phyloP scores from a whole-genome alignment of 1,140 invertebrate species.

The Camponotus pennsylvanicus region DNA sequence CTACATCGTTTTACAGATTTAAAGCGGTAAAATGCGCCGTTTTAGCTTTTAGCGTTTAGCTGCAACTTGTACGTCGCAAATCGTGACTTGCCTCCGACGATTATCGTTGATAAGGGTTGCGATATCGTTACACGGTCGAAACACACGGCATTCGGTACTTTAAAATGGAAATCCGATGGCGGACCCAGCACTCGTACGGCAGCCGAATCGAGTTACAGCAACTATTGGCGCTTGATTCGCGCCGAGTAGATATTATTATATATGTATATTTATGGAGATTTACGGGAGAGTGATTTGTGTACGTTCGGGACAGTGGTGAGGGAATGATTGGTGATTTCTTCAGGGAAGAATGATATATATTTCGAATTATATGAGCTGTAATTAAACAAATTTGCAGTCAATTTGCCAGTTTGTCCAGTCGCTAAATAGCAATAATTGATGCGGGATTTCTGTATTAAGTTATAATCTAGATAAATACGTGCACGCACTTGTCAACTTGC shows the following conservation, averaged over 20 bases:
- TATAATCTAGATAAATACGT: slow-evolving; percentile 10
- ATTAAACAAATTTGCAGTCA: too few species aligned
- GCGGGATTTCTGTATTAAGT: not conserved
- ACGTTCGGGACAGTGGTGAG: not conserved
- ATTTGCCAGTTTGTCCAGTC: too few species aligned
- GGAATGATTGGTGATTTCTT: not conserved
- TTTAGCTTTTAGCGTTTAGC: not conserved
- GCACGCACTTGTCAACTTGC: too few species aligned
- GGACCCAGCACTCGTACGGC: slow-evolving; percentile 18
- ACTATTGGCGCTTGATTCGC: slow-evolving; percentile 51
- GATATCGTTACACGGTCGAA: slow-evolving; percentile 42
- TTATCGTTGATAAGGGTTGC: slow-evolving; percentile 47
- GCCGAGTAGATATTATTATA: slow-evolving; percentile 48
- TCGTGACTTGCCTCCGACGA: slow-evolving; percentile 36
- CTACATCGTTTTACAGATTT: not conserved
- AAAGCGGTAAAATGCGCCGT: not conserved
- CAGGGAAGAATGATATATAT: too few species aligned
- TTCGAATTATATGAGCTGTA: too few species aligned
- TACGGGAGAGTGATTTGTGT: slow-evolving; percentile 16
- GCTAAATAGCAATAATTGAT: too few species aligned
- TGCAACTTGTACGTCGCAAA: slow-evolving; percentile 8
- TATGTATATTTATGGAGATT: slow-evolving; percentile 61
- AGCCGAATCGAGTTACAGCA: slow-evolving; percentile 44
- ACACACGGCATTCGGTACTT: slow-evolving; percentile 43
- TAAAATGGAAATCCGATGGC: slow-evolving; percentile 63